Base-by-base conservation (phyloP, 2,888 invertebrate species). In the Drosophila borealis region DNA sequence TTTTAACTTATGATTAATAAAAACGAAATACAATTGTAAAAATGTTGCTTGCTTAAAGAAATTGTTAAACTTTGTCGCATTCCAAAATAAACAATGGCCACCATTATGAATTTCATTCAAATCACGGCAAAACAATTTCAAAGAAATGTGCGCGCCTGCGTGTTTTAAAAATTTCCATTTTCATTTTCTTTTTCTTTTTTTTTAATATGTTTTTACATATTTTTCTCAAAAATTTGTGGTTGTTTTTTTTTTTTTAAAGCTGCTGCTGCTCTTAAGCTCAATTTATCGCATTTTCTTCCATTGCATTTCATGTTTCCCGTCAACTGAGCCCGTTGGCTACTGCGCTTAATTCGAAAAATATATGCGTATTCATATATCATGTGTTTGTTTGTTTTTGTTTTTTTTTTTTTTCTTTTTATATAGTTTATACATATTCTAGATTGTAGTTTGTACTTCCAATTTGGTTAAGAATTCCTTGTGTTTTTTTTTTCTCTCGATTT, bases 41-140 rank as follows among this genome's bases (percentile, higher is more conserved):
- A 85, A 73, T 74, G 66, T 87, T 76, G 57, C 41, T 59, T 70
- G 77, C 77, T 74, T 70, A 78, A 73, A 75, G 63, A 62, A 74
- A 61, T 60, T 73, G 63, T 82, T 86, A 68, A 87, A 73, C 67
- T 74, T 74, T 80, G 78, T 88, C 74, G 81, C 88, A 89, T 89
- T 89, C 75, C 80, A 85, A 70, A 79, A 76, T 77, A 74, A 78
- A 67, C 64, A 87, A 91, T 90, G 90, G 90, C 90, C 91, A 91
- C 91, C 89, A 91, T 90, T 88, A 91, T 86, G 91, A 90, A 91
- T 91, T 90, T 90, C 84, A 90, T 90, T 91, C 89, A 88, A 90
- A 91, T 90, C 89, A 91, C 89, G 87, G 81, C 81, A 75, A 83
- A 83, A 87, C 90, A 86, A 87, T 87, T 90, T 89, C 88, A 87